phyloP scores from a whole-genome alignment of 2,113 vertebrate species.

The Heterocephalus glaber region DNA sequence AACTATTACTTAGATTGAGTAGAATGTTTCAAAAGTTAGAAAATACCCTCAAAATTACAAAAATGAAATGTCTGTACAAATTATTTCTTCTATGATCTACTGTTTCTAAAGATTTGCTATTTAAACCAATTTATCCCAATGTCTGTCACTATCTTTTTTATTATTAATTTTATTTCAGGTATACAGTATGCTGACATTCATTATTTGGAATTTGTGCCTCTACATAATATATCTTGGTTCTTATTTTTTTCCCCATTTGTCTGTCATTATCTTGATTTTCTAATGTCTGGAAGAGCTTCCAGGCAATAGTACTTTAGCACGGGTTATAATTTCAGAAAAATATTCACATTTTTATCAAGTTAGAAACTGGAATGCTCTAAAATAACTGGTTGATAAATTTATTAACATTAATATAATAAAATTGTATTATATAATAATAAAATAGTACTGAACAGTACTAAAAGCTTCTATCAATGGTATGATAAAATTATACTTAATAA shows the following conservation, averaged over 20 bases:
- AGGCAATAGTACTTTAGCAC: neutral
- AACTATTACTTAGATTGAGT: neutral
- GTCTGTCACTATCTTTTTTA: neutral
- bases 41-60: neutral
- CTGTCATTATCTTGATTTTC: neutral
- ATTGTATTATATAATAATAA: neutral
- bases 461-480: neutral
- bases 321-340: neutral
- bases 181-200: too few species aligned
- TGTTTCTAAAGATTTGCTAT: neutral
- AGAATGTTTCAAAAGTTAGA: neutral
- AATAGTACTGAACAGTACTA: neutral
- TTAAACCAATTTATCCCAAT: neutral
- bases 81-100: neutral
- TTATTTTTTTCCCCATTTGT: too few species aligned
- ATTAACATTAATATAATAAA: neutral
- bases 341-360: neutral
- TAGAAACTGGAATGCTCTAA: neutral
- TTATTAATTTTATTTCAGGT: too few species aligned
- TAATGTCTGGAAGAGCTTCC: neutral
- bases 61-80: neutral
- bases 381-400: neutral
- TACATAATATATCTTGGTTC: too few species aligned
- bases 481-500: neutral
- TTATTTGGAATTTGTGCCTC: too few species aligned